Evolutionary conservation across 2,797 vertebrate species (phyloP).

Genomic region (Mareca penelope): DNA sequence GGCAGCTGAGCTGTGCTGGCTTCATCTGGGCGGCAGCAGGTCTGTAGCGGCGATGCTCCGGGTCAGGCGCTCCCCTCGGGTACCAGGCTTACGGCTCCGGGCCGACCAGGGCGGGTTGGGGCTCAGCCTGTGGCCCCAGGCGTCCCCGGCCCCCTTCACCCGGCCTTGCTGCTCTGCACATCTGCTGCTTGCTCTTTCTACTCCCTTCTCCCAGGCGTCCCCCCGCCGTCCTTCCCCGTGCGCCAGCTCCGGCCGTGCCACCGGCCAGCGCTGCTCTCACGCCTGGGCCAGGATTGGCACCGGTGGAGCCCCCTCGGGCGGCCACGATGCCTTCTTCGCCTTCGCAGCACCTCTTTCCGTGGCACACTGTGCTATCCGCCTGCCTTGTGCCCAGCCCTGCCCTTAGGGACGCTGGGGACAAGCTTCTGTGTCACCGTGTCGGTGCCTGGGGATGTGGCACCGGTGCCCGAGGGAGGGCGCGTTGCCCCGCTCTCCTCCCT

Average conservation of each 20-base stretch:
- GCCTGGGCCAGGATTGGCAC: not conserved
- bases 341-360: not conserved
- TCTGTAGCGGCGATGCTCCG: not conserved
- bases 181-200: not conserved
- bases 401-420: not conserved
- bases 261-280: not conserved
- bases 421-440: accelerated
- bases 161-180: not conserved
- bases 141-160: too few relatives aligned
- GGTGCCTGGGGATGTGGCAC: not conserved
- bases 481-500: too few relatives aligned
- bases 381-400: not conserved
- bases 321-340: not conserved
- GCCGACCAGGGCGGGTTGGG: not conserved
- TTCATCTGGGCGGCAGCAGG: too few relatives aligned
- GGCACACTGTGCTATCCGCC: not conserved
- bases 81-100: not conserved
- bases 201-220: not conserved
- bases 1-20: not conserved
- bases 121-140: not conserved
- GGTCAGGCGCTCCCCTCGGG: not conserved
- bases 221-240: not conserved
- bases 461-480: too few relatives aligned
- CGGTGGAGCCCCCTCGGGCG: not conserved
- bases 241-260: not conserved